Percentiles rank a stretch among this genome's conserved stretches.
phyloP scores from a whole-genome alignment of 1,140 invertebrate species.

The Atta cephalotes region DNA sequence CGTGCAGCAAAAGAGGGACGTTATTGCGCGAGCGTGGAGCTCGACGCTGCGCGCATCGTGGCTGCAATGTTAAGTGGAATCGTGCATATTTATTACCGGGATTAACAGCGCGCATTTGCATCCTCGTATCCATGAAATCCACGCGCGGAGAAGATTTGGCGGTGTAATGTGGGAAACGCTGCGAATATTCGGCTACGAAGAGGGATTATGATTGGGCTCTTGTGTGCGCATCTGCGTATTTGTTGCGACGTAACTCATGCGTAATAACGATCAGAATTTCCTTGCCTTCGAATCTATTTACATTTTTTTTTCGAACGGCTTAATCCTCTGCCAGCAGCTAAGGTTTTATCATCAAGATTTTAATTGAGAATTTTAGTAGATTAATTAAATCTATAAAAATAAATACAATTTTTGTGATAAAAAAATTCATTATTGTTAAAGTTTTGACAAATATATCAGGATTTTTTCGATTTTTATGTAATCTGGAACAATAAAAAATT shows the following conservation, averaged over 20 bases:
- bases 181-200: not conserved
- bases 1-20: not conserved
- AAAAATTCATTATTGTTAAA: no score
- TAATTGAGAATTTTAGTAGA: no score
- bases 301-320: not conserved
- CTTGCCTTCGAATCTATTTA: not conserved
- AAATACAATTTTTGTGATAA: no score
- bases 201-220: not conserved
- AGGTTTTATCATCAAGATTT: no score
- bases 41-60: not conserved
- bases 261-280: not conserved
- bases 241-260: not conserved
- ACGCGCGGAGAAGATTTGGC: slow-evolving; percentile 55
- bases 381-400: no score
- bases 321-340: no score
- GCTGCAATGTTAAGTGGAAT: slow-evolving; percentile 44
- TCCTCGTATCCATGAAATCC: slow-evolving; percentile 42
- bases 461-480: no score
- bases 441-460: no score
- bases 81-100: slow-evolving; percentile 68
- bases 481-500: no score
- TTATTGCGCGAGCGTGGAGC: slow-evolving; percentile 32
- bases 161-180: slow-evolving; percentile 42
- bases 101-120: slow-evolving; percentile 71
- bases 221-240: not conserved